Percentiles rank a stretch among this genome's conserved stretches.
These are phyloP conservation scores for Rhinichthys klamathensis DNA, from an alignment of 2,113 vertebrate species.

Conservation along the genomic window DNA sequence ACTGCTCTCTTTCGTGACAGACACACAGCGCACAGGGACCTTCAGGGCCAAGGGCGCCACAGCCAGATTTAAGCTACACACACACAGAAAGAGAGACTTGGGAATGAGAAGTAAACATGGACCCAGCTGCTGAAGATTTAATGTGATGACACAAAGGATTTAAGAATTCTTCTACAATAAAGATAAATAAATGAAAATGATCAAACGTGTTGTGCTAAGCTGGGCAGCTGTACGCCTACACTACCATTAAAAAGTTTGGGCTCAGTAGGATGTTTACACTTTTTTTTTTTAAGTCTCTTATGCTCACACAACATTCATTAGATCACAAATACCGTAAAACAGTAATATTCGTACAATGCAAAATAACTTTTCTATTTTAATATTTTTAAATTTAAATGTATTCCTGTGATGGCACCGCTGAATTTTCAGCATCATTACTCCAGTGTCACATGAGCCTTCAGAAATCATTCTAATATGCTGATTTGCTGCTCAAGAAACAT, in stretches of 20 bases:
- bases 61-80: constrained; percentile 74
- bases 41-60: constrained; percentile 83
- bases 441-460: not conserved
- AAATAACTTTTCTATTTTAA: not conserved
- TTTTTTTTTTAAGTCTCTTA: not conserved
- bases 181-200: not conserved
- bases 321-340: not conserved
- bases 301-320: not conserved
- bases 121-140: constrained; percentile 19
- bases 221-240: not conserved
- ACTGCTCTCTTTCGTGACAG: constrained; percentile 93
- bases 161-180: not conserved
- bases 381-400: too few relatives aligned
- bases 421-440: not conserved
- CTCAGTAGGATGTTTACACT: not conserved
- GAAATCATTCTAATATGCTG: not conserved
- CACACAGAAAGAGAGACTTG: not conserved
- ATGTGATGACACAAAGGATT: constrained; percentile 7
- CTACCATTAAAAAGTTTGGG: not conserved
- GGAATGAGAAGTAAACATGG: constrained; percentile 16
- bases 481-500: not conserved
- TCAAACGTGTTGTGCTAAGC: not conserved
- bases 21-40: constrained; percentile 88
- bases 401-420: not conserved
- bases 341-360: not conserved